phyloP scores from a whole-genome alignment of 2,888 invertebrate species.

The Polietes domitor region DNA sequence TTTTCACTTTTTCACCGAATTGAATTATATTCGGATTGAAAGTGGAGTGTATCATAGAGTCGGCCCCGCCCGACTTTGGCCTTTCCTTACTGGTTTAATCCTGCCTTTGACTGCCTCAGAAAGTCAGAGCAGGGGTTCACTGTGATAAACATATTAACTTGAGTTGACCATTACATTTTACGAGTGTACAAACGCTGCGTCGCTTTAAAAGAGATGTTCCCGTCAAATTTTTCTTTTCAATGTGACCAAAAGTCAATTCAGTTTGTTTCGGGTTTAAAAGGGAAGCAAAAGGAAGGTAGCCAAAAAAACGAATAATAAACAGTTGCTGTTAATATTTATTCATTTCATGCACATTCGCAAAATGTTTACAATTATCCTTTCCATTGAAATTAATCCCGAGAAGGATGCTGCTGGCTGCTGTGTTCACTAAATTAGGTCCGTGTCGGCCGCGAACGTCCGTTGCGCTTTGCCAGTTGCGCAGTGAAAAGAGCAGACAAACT shows the following conservation, averaged over 20 bases:
- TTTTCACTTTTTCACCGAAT: no score
- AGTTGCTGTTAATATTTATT: conserved; percentile 1
- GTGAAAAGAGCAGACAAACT: not conserved
- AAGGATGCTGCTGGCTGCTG: not conserved
- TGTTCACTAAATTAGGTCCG: not conserved
- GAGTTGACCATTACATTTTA: no score
- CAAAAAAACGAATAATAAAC: conserved; percentile 7
- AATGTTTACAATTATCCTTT: conserved; percentile 25
- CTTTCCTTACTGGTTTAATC: no score
- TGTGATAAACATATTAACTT: not conserved
- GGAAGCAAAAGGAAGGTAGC: not conserved
- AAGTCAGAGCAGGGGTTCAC: no score
- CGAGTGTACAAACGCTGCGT: no score
- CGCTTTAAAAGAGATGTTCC: not conserved
- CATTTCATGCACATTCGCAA: not conserved
- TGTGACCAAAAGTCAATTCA: not conserved
- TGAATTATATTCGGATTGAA: no score
- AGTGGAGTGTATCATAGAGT: no score
- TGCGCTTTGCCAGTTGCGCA: no score
- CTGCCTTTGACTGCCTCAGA: no score
- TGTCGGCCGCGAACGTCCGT: not conserved
- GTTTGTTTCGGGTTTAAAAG: not conserved
- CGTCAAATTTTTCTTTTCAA: not conserved
- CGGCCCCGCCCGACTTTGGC: no score
- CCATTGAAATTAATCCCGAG: conserved; percentile 7